Percentiles rank a stretch among this genome's conserved stretches.
phyloP scores from a whole-genome alignment of 1,140 invertebrate species.

The Ptiloglossa arizonensis region DNA sequence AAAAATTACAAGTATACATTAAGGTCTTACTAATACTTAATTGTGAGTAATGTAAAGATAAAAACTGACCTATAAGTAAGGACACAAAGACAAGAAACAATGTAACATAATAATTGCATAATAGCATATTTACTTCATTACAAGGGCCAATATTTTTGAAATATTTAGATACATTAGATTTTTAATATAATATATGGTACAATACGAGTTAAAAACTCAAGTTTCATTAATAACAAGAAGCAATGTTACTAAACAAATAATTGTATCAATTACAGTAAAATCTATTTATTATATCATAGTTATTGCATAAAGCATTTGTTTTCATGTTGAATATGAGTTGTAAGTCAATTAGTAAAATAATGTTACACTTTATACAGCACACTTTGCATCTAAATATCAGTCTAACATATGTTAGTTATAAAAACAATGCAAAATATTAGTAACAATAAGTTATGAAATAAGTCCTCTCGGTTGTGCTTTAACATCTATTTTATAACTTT shows the following conservation, averaged over 20 bases:
- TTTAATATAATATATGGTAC: conserved; percentile 21
- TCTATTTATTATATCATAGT: conserved; percentile 17
- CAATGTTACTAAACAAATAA: conserved; percentile 10
- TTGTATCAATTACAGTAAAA: conserved; percentile 14
- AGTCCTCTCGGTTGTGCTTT: conserved; percentile 17
- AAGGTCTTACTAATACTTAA: conserved; percentile 7
- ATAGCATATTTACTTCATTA: conserved; percentile 24
- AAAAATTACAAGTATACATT: conserved; percentile 24
- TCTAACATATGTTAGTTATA: neutral
- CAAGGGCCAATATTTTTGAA: conserved; percentile 45
- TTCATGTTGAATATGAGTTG: conserved; percentile 3
- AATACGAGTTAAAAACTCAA: conserved; percentile 25
- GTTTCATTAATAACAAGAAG: conserved; percentile 14
- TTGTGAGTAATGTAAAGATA: conserved; percentile 14
- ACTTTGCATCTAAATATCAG: conserved; percentile 14
- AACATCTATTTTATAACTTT: conserved; percentile 3
- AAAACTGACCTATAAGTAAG: conserved; percentile 16
- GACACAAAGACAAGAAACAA: neutral
- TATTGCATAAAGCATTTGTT: conserved; percentile 13
- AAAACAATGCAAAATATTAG: neutral
- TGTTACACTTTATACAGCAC: conserved; percentile 13
- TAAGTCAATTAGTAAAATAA: neutral
- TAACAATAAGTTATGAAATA: neutral
- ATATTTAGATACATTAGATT: conserved; percentile 33
- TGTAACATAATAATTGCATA: conserved; percentile 44